phyloP scores from a whole-genome alignment of 2,797 vertebrate genomes.

The Anguilla marmorata region DNA sequence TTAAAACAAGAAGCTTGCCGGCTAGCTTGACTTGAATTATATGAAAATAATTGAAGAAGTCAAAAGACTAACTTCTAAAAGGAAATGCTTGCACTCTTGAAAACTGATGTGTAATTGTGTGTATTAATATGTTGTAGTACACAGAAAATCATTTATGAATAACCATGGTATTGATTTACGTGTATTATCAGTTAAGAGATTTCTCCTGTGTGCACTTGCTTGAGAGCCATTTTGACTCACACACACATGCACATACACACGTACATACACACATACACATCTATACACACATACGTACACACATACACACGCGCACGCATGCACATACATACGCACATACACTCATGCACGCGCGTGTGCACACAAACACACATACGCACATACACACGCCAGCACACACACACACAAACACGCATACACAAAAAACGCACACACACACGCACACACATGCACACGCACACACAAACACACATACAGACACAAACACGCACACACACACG shows the following conservation, averaged over 20 bases:
- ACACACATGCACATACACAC: neutral
- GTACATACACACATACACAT: slow-evolving; percentile 75
- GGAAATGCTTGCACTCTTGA: neutral
- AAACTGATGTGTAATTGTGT: neutral
- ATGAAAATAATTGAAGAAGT: neutral
- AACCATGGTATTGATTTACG: neutral
- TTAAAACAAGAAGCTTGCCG: neutral
- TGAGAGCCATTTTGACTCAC: neutral
- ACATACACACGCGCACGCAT: neutral
- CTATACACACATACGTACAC: no score
- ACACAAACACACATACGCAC: slow-evolving; percentile 78
- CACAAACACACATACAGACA: no score
- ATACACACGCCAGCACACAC: slow-evolving; percentile 74
- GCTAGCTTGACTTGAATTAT: neutral
- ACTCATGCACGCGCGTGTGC: neutral
- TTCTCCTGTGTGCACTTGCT: neutral
- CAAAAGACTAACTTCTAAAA: neutral
- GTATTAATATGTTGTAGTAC: neutral
- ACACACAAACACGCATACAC: slow-evolving; percentile 65
- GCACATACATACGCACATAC: no score
- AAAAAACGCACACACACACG: no score
- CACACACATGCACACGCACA: no score
- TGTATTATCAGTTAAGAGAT: neutral
- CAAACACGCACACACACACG: no score
- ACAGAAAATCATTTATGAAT: neutral